Evolutionary conservation across 1,140 invertebrate genomes (phyloP).

Genomic region (Papilio machaon): DNA sequence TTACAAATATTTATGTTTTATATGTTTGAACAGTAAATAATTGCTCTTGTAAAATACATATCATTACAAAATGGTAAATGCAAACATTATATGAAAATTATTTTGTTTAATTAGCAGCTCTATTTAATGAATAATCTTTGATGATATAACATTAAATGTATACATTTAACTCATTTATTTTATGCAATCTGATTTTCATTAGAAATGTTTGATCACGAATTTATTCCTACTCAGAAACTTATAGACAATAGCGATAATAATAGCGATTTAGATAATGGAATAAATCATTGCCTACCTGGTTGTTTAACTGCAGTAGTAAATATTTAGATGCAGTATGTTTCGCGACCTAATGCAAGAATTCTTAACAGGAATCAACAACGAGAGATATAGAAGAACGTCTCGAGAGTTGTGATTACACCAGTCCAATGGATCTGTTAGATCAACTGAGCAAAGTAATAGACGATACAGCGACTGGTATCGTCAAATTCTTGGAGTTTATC

Average conservation of each 20-base stretch:
- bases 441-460: conserved; percentile 53
- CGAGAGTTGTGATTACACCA: conserved; percentile 49
- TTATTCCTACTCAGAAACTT: not conserved
- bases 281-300: too few relatives aligned
- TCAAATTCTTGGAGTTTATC: conserved; percentile 58
- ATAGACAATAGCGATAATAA: not conserved
- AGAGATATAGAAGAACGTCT: conserved; percentile 49
- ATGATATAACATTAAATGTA: too few relatives aligned
- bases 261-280: not conserved
- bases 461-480: conserved; percentile 49
- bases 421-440: conserved; percentile 48
- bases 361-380: conserved; percentile 48
- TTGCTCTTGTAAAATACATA: not conserved
- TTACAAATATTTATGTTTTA: not conserved
- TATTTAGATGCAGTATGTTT: not conserved
- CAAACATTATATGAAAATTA: not conserved
- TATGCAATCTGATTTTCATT: too few relatives aligned
- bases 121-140: not conserved
- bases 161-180: not conserved
- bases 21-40: not conserved
- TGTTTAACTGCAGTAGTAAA: not conserved
- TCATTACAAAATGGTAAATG: not conserved
- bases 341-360: not conserved
- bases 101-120: not conserved
- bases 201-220: too few relatives aligned